Evolutionary conservation across 2,888 invertebrate species (phyloP).

Genomic region (Yponomeuta malinellus): DNA sequence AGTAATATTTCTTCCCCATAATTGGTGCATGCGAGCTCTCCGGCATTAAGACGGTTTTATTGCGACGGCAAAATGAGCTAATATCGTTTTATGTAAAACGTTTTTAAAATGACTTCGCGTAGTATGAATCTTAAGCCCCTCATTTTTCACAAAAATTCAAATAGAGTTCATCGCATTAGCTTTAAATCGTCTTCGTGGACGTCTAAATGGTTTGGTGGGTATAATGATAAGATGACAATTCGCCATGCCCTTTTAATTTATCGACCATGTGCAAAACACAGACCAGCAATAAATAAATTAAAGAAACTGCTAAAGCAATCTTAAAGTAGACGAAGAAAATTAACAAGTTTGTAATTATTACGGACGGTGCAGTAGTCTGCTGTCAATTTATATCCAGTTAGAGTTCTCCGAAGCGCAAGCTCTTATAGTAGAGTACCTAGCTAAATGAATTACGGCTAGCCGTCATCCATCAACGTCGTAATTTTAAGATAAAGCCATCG

Average conservation of each 20-base stretch:
- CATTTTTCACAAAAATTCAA: conserved; percentile 29
- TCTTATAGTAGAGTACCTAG: conserved; percentile 37
- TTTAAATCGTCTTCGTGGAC: background rate
- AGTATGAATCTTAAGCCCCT: conserved; percentile 12
- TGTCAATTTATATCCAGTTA: conserved; percentile 12
- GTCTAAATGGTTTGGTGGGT: too few species aligned
- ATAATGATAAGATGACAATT: too few species aligned
- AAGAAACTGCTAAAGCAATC: background rate
- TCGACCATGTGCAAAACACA: too few species aligned
- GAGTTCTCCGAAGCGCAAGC: conserved; percentile 27
- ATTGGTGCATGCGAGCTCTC: conserved; percentile 51
- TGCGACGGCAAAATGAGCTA: conserved; percentile 44
- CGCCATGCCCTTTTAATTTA: too few species aligned
- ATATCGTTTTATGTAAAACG: conserved; percentile 53
- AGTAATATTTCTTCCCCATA: conserved; percentile 31
- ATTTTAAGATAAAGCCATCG: conserved; percentile 59
- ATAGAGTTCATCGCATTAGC: background rate
- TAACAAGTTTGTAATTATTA: conserved; percentile 5
- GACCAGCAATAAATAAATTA: background rate
- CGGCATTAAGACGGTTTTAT: conserved; percentile 52
- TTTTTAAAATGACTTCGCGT: conserved; percentile 24
- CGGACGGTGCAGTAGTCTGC: conserved; percentile 17
- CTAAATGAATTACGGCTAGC: conserved; percentile 61
- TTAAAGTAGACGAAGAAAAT: background rate
- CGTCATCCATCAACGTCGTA: conserved; percentile 61